phyloP scores from a whole-genome alignment of 2,797 vertebrate species.

The Morus bassanus region DNA sequence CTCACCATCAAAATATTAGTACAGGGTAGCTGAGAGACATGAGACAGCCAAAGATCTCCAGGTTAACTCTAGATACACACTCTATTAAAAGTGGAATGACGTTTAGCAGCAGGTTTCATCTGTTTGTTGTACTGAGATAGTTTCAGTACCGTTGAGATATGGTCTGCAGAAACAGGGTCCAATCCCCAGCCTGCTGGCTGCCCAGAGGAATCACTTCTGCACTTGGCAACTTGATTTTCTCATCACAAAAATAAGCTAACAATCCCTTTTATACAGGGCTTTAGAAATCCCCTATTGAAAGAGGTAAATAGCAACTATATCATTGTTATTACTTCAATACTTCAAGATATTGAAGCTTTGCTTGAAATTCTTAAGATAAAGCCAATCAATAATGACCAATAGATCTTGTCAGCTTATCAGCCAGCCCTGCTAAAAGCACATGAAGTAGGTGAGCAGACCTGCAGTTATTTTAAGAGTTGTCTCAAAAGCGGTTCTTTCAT shows the following conservation, averaged over 20 bases:
- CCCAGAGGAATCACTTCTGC: neutral
- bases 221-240: neutral
- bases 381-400: neutral
- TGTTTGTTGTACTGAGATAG: neutral
- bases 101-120: neutral
- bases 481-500: neutral
- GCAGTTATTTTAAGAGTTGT: neutral
- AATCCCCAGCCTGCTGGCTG: neutral
- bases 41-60: neutral
- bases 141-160: rapidly evolving
- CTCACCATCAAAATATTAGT: neutral
- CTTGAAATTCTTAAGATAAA: constrained; percentile 23
- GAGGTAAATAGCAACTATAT: neutral
- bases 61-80: neutral
- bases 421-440: neutral
- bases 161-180: neutral
- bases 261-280: neutral
- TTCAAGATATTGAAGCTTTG: neutral
- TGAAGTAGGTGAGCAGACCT: neutral
- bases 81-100: neutral
- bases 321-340: neutral
- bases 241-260: neutral
- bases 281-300: neutral
- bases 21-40: neutral
- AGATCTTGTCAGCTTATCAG: neutral